Evolutionary conservation across 2,888 invertebrate genomes (phyloP).

Genomic region (Ametastegia equiseti): DNA sequence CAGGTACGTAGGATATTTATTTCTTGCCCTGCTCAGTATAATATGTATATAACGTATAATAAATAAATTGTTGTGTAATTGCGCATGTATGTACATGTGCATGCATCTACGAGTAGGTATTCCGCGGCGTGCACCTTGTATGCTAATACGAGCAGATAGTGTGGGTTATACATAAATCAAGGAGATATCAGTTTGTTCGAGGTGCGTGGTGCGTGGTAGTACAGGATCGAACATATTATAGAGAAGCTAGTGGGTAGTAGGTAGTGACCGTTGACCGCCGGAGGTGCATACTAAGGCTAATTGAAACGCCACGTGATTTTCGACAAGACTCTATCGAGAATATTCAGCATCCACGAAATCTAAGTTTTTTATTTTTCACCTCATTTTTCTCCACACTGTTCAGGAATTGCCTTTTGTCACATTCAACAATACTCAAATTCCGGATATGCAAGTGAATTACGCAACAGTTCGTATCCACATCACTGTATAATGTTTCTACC

Average conservation of each 20-base stretch:
- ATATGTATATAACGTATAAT: too few species aligned
- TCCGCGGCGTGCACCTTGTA: neutral
- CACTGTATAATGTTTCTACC: too few species aligned
- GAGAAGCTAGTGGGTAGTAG: neutral
- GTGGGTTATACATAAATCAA: conserved; percentile 5
- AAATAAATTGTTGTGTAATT: too few species aligned
- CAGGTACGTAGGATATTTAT: too few species aligned
- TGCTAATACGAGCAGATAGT: conserved; percentile 1
- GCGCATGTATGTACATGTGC: neutral
- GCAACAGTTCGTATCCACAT: too few species aligned
- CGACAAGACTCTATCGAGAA: too few species aligned
- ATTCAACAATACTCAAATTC: too few species aligned
- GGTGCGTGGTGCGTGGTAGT: neutral
- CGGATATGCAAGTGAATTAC: too few species aligned
- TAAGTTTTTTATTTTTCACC: neutral
- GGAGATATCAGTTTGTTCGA: conserved; percentile 24
- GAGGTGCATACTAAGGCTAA: neutral
- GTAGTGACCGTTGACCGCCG: neutral
- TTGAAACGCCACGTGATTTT: neutral
- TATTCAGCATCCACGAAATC: neutral
- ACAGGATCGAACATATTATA: too few species aligned
- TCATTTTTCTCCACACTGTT: too few species aligned
- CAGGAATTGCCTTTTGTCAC: too few species aligned
- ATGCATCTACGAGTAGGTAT: neutral
- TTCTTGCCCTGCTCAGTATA: too few species aligned